Evolutionary conservation across 2,888 invertebrate genomes (phyloP), one percentile per base, ranked within the genome.

Genomic region (Baronia brevicornis): DNA sequence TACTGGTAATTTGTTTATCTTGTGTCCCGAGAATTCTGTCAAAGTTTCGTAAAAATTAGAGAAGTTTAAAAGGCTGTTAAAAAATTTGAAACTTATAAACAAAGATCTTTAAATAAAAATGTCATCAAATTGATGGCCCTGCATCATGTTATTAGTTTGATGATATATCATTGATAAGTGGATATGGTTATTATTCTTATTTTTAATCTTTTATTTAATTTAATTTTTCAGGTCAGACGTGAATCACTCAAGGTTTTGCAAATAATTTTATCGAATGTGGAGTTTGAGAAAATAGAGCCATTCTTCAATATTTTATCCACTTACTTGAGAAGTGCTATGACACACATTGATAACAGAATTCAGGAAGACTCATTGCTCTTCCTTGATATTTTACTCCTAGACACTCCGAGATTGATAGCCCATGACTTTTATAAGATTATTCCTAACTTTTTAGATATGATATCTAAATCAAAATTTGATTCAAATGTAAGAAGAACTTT

Each of bases 251-350:
- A 87, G 66, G 85, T 87, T 4, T 50, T 90, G 2, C 78, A 84
- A 45, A 50, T 84, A 10, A 74, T 88, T 31, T 60, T 88, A 2
- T 64, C 69, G 11, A 72, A 68, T 45, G 60, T 67, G 1, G 39
- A 52, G 5, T 33, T 71, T 36, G 82, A 85, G 5, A 88, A 88
- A 47, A 64, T 91, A 6, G 64, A 84, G 20, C 94, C 95, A 5
- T 94, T 94, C 63, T 92, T 92, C 58, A 88, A 90, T 39, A 84
- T 92, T 3, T 73, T 96, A 38, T 89, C 91, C 9, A 91, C 93
- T 1, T 93, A 94, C 65, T 68, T 96, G 25, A 88, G 91, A 30
- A 96, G 96, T 77, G 92, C 94, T 0, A 94, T 97, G 94, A 96
- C 95, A 0, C 94, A 96, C 54, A 92, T 97, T 37, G 89, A 93